Evolutionary conservation across 2,113 vertebrate species (phyloP), one percentile per base, ranked within the genome.

Genomic region (Cryptotis parvus): DNA sequence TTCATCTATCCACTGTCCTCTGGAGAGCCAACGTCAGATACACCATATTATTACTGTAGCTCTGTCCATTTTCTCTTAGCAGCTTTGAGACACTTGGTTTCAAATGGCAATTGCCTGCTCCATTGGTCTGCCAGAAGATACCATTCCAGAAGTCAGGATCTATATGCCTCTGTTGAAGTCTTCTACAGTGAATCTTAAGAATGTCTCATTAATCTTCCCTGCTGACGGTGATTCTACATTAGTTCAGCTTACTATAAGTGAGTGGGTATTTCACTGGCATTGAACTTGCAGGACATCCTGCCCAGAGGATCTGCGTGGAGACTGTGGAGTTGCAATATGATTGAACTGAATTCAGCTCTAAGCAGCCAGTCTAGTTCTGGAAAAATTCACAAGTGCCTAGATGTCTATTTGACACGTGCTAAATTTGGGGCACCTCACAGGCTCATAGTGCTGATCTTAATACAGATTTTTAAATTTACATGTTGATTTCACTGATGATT

Each of bases 1-100:
- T n/a, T 26, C 15, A 35, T 41, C 22, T 18, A 14, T 66, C 27
- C 33, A 45, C 12, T 20, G 20, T 15, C 7, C 11, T 82, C 65
- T 58, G 33, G 35, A 63, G 41, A n/a, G 31, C 66, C 58, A 39
- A n/a, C 29, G 33, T 22, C 22, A 68, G n/a, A n/a, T n/a, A 33
- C 31, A 35, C 4, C 52, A 6, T 39, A 63, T 52, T 75, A 58
- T 49, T 63, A 24, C 37, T 79, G 11, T 22, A 77, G 3, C 29
- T 87, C 27, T 87, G 27, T 52, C 83, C n/a, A n/a, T 83, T 35
- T 93, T 92, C 52, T 92, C 81, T 74, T 39, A 76, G 86, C 83
- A 70, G 43, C 33, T 77, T 82, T 88, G 12, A 81, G 43, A 77
- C 27, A 52, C 20, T 73, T 81, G 39, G 15, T 18, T 91, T 49